These are phyloP conservation scores for Drosophila persimilis DNA, from an alignment of 1,140 invertebrate species.

Conservation along the genomic window DNA sequence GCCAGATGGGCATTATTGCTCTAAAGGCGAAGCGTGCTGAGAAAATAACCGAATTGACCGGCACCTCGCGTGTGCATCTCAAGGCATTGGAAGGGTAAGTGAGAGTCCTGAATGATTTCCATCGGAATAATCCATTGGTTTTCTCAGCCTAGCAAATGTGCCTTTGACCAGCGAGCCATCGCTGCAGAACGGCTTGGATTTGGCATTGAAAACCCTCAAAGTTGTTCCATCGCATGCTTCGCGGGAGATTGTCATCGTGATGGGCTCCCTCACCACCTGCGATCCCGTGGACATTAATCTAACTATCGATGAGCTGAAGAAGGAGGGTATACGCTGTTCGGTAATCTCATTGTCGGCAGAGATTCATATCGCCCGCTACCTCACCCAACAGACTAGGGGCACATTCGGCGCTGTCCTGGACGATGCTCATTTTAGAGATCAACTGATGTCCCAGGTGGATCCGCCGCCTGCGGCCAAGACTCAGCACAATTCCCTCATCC, in stretches of 20 bases:
- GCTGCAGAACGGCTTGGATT: slow-evolving; percentile 96
- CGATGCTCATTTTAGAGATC: slow-evolving; percentile 94
- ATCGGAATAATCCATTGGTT: not conserved
- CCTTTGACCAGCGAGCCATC: slow-evolving; percentile 93
- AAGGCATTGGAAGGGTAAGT: slow-evolving; percentile 86
- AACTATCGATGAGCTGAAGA: slow-evolving; percentile 90
- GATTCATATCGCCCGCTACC: slow-evolving; percentile 93
- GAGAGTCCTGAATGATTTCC: too few species aligned
- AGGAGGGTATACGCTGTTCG: slow-evolving; percentile 93
- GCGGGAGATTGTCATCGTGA: slow-evolving; percentile 94
- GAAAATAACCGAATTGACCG: slow-evolving; percentile 94
- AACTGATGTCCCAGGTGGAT: slow-evolving; percentile 90
- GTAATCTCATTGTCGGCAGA: slow-evolving; percentile 98
- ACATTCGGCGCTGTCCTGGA: slow-evolving; percentile 87
- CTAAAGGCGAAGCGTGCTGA: slow-evolving; percentile 97
- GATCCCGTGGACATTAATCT: slow-evolving; percentile 96
- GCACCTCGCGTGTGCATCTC: slow-evolving; percentile 92
- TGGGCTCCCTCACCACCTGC: slow-evolving; percentile 97
- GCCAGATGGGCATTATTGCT: slow-evolving; percentile 96
- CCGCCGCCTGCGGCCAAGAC: slow-evolving; percentile 93
- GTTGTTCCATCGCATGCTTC: slow-evolving; percentile 96
- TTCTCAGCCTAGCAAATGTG: slow-evolving; percentile 85
- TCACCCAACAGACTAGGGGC: slow-evolving; percentile 90
- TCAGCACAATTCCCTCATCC: slow-evolving; percentile 92
- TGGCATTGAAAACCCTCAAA: slow-evolving; percentile 93